phyloP scores from a whole-genome alignment of 2,113 vertebrate genomes.

The Emydocephalus ijimae region DNA sequence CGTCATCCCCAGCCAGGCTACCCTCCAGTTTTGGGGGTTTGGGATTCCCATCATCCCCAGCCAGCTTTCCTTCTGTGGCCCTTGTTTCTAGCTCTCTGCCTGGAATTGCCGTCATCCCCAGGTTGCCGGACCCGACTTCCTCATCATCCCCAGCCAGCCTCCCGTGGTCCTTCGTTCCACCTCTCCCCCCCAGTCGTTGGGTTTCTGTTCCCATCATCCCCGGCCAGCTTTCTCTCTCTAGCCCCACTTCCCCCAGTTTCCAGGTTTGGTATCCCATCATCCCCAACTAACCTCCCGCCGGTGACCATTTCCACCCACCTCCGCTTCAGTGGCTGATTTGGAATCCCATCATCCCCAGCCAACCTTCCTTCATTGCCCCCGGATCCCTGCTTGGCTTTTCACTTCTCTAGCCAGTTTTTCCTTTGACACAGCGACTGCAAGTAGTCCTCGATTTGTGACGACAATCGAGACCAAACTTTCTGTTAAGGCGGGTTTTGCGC shows the following conservation, averaged over 20 bases:
- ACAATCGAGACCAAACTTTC: too few species aligned
- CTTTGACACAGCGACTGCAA: not conserved
- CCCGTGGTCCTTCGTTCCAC: fast-evolving
- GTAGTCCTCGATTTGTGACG: too few species aligned
- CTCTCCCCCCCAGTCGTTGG: not conserved
- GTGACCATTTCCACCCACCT: not conserved
- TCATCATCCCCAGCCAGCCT: not conserved
- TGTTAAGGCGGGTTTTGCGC: too few species aligned
- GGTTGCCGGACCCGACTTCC: not conserved
- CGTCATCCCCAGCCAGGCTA: not conserved
- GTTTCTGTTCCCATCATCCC: not conserved
- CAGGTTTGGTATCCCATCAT: not conserved
- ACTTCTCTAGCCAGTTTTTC: not conserved
- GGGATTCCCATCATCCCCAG: not conserved
- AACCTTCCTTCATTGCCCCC: not conserved
- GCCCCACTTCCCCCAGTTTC: not conserved
- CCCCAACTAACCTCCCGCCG: not conserved
- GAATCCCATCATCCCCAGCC: not conserved
- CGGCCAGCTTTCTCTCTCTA: not conserved
- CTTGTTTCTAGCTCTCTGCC: too few species aligned
- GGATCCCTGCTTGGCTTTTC: not conserved
- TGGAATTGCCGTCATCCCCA: too few species aligned
- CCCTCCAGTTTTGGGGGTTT: too few species aligned
- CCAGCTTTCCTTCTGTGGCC: not conserved
- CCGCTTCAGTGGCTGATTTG: not conserved